Evolutionary conservation across 2,113 vertebrate genomes (phyloP).

Genomic region (Mixornis gularis): DNA sequence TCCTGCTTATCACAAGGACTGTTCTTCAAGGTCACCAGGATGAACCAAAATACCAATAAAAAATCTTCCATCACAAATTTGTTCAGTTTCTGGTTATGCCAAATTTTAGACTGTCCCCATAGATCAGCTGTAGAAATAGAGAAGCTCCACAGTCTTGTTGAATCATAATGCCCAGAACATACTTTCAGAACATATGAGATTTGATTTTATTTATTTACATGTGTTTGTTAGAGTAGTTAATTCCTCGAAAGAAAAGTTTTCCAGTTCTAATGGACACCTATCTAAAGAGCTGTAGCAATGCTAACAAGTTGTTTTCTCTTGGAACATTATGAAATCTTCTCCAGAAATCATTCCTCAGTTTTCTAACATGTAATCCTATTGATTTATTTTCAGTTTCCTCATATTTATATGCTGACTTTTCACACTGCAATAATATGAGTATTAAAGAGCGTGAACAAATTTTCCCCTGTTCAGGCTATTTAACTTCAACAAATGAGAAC

Average conservation of each 20-base stretch:
- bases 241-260: not conserved
- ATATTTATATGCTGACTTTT: not conserved
- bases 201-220: not conserved
- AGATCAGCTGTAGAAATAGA: not conserved
- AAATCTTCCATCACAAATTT: not conserved
- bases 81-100: not conserved
- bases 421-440: not conserved
- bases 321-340: not conserved
- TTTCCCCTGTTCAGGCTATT: not conserved
- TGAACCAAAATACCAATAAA: not conserved
- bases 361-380: not conserved
- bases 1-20: fast-evolving
- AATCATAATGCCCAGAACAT: not conserved
- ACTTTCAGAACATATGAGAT: not conserved
- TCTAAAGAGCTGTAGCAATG: not conserved
- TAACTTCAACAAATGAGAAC: constrained; percentile 8
- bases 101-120: not conserved
- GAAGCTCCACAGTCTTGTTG: not conserved
- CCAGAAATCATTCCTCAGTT: not conserved
- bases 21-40: not conserved
- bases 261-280: not conserved
- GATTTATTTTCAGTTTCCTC: not conserved
- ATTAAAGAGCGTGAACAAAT: not conserved
- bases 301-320: not conserved
- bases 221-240: not conserved